Conservation (phyloP, 2,113 vertebrate species). For the Solea senegalensis region DNA sequence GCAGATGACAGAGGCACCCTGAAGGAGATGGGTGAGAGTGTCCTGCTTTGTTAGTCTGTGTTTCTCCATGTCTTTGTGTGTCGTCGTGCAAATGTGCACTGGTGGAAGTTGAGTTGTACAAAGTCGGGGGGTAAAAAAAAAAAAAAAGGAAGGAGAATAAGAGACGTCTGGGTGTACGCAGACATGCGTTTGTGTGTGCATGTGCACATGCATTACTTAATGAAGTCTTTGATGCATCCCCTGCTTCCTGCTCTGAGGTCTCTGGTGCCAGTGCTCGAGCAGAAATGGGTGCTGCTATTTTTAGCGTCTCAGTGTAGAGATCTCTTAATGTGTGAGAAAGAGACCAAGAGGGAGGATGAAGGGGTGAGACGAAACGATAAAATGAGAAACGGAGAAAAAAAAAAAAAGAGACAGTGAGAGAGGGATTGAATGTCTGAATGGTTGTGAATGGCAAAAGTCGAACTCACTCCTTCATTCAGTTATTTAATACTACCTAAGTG, state of each 20-base stretch:
- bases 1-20: conserved; percentile 53
- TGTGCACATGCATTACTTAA: conserved; percentile 62
- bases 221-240: conserved; percentile 75
- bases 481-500: background rate
- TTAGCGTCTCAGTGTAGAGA: conserved; percentile 67
- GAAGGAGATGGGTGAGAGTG: conserved; percentile 48
- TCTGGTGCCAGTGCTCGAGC: conserved; percentile 53
- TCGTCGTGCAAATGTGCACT: background rate
- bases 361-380: conserved; percentile 18
- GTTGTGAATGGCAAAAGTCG: conserved; percentile 2
- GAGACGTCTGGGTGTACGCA: conserved; percentile 13
- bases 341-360: background rate
- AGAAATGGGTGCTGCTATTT: conserved; percentile 73
- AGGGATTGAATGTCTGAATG: conserved; percentile 23
- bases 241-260: conserved; percentile 64
- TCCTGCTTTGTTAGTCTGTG: conserved; percentile 40
- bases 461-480: background rate
- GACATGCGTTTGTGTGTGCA: background rate
- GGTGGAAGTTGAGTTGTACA: conserved; percentile 17
- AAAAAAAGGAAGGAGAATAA: conserved; percentile 46
- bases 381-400: conserved; percentile 15
- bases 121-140: background rate
- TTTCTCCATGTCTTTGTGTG: conserved; percentile 9
- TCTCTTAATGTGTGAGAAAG: conserved; percentile 54
- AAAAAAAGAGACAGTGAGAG: conserved; percentile 22